phyloP scores from a whole-genome alignment of 2,888 invertebrate genomes.

The Pilophorus perplexus region DNA sequence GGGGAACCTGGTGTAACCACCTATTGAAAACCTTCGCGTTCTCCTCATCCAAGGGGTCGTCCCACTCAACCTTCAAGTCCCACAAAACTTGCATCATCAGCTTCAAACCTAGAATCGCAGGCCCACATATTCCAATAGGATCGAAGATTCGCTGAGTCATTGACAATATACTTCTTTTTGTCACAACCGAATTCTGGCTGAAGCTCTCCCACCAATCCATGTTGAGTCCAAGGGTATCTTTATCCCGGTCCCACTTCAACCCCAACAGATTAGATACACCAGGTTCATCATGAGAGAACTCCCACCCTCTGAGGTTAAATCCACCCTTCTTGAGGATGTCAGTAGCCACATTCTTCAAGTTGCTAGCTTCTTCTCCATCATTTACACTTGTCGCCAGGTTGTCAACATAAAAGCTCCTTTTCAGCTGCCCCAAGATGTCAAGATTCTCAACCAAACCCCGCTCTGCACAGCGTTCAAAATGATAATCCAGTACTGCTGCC shows the following conservation, averaged over 20 bases:
- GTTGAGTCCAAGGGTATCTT: not conserved
- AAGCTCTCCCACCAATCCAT: conserved; percentile 2
- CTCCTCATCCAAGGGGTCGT: too few relatives aligned
- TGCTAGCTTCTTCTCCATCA: not conserved
- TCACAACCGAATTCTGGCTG: not conserved
- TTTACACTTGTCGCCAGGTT: not conserved
- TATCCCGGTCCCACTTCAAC: not conserved
- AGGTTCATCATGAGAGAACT: not conserved
- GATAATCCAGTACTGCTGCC: conserved; percentile 16
- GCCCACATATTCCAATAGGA: not conserved
- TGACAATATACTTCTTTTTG: not conserved
- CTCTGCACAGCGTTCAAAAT: not conserved
- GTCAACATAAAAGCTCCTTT: conserved; percentile 24
- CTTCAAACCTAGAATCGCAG: not conserved
- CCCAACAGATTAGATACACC: not conserved
- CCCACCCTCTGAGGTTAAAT: not conserved
- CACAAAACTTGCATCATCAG: not conserved
- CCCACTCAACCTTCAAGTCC: not conserved
- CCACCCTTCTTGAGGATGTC: not conserved
- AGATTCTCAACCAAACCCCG: not conserved
- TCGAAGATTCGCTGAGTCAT: not conserved
- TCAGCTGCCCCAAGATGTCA: not conserved
- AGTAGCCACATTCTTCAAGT: not conserved
- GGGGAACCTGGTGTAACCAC: too few relatives aligned
- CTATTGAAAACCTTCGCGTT: too few relatives aligned